Evolutionary conservation across 2,113 vertebrate species (phyloP).

Genomic region (Syngnathus typhle): DNA sequence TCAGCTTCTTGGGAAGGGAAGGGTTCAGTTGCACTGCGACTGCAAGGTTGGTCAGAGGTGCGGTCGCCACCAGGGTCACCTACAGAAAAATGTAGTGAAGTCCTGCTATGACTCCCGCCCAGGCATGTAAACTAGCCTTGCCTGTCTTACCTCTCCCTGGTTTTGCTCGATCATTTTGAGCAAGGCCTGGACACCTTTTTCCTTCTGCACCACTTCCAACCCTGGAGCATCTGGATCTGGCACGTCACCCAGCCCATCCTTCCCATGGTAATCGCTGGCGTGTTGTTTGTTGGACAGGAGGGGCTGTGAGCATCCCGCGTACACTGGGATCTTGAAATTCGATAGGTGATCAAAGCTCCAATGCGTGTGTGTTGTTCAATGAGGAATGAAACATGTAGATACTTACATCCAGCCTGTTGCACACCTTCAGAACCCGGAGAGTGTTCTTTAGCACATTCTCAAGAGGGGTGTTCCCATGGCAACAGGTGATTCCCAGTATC

Average conservation of each 20-base stretch:
- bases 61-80: conserved; percentile 56
- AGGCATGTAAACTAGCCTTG: not conserved
- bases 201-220: conserved; percentile 54
- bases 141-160: conserved; percentile 57
- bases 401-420: conserved; percentile 55
- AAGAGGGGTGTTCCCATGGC: conserved; percentile 61
- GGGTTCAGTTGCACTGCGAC: conserved; percentile 68
- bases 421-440: conserved; percentile 64
- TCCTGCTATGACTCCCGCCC: not conserved
- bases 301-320: conserved; percentile 39
- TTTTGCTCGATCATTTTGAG: conserved; percentile 54
- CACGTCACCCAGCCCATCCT: conserved; percentile 68
- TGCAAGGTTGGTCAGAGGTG: conserved; percentile 71
- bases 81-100: conserved; percentile 1
- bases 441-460: conserved; percentile 69
- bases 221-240: conserved; percentile 60
- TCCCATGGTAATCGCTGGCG: conserved; percentile 57
- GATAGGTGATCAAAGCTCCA: not conserved
- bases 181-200: conserved; percentile 58
- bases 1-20: conserved; percentile 61
- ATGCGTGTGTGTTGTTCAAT: not conserved
- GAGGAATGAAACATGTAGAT: not conserved
- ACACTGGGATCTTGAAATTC: conserved; percentile 63
- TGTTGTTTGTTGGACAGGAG: conserved; percentile 33
- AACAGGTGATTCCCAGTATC: conserved; percentile 69